Evolutionary conservation across 2,113 vertebrate genomes (phyloP), one percentile per base, ranked within the genome.

Genomic region (Cyanoderma ruficeps): DNA sequence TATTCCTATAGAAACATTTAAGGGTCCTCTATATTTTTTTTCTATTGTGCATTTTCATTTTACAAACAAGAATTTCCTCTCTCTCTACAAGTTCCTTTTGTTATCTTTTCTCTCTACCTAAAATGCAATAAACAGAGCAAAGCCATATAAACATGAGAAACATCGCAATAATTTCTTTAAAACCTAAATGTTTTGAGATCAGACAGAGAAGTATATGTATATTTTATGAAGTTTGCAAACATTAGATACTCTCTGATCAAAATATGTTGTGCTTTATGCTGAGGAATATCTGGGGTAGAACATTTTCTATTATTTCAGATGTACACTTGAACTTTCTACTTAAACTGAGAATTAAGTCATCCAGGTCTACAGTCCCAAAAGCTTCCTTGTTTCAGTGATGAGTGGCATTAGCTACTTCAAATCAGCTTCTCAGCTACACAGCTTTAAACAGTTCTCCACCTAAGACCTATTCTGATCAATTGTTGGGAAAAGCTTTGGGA

Each of bases 201-300:
- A 96, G 68, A 79, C 44, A 72, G 68, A 31, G 49, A 78, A 87
- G 9, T 6, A 28, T 33, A 93, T 94, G 41, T 65, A 83, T 94
- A 93, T 92, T 91, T 96, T 88, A 96, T 94, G 75, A 96, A 89
- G 79, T 74, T 78, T 81, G 71, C 60, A 95, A 94, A 63, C 61
- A 84, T 92, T 95, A 88, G 61, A 83, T 89, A 30, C 33, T 91
- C 69, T 94, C 74, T 94, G 82, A 89, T 92, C 80, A 93, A 96
- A 96, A 96, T 87, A 64, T 18, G 71, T 84, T 85, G 28, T 69
- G 44, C 23, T 82, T 83, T 95, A 39, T 67, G 37, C 60, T 56
- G 60, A 89, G 41, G 49, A 92, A 78, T 60, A 81, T 57, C 82
- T 87, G 17, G 68, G 70, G 17, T 94, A 64, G 68, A 72, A 39